Evolutionary conservation across 2,888 invertebrate genomes (phyloP).

Genomic region (Cephus nigrinus): DNA sequence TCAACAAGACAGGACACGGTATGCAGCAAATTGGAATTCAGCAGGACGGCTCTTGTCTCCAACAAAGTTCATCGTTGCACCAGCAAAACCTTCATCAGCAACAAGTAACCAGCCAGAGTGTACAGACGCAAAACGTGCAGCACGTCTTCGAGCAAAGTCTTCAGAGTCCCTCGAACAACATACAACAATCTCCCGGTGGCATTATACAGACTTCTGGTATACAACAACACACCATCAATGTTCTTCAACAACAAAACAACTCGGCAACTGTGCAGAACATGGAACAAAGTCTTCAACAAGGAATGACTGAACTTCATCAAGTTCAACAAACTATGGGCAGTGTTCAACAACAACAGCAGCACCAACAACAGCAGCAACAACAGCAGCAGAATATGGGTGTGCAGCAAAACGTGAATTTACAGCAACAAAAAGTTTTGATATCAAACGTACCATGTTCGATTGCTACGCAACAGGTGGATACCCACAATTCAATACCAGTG

Average conservation of each 20-base stretch:
- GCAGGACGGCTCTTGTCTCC: slow-evolving; percentile 17
- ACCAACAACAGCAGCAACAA: slow-evolving; percentile 23
- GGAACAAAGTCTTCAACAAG: slow-evolving; percentile 50
- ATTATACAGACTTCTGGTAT: slow-evolving; percentile 1
- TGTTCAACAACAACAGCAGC: slow-evolving; percentile 31
- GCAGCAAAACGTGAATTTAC: slow-evolving; percentile 46
- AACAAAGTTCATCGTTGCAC: slow-evolving; percentile 40
- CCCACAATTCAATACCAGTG: slow-evolving; percentile 30
- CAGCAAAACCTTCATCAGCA: slow-evolving; percentile 58
- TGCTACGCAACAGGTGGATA: slow-evolving; percentile 7
- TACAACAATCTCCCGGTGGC: slow-evolving; percentile 44
- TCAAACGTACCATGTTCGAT: slow-evolving; percentile 18
- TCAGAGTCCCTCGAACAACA: slow-evolving; percentile 44
- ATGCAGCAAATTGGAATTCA: slow-evolving; percentile 39
- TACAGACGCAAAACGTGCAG: slow-evolving; percentile 57
- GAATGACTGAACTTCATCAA: slow-evolving; percentile 42
- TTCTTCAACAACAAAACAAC: slow-evolving; percentile 52
- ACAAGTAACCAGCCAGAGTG: slow-evolving; percentile 47
- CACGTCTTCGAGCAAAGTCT: slow-evolving; percentile 59
- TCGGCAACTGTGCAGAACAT: slow-evolving; percentile 33
- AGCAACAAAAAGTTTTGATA: slow-evolving; percentile 28
- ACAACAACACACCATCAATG: slow-evolving; percentile 55
- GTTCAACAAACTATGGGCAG: slow-evolving; percentile 10
- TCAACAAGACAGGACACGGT: slow-evolving; percentile 38
- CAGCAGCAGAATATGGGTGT: slow-evolving; percentile 40